Evolutionary conservation across 2,113 vertebrate species (phyloP), one percentile per base, ranked within the genome.

Genomic region (Gymnobelideus leadbeateri): DNA sequence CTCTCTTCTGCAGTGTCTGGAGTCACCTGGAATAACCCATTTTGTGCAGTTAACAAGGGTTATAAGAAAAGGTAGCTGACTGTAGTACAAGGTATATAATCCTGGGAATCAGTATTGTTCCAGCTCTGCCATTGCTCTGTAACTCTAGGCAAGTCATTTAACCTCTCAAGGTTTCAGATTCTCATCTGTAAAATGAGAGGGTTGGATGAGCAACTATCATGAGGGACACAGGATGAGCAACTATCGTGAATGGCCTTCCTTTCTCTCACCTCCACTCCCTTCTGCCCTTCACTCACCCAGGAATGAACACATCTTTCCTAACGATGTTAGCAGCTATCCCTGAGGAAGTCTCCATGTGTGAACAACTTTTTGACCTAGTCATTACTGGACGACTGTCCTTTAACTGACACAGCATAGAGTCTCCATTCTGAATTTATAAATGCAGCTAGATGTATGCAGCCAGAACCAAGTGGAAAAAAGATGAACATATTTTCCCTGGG

Each of bases 61-160:
- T n/a, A 77, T 21, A n/a, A 77, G 68, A 37, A 77, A 77, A 77
- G 5, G 37, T 77, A n/a, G 68, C 14, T 14, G n/a, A 77, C 37
- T n/a, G 11, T n/a, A 77, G 68, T n/a, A n/a, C 5, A 77, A 77
- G 21, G 68, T 19, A 19, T n/a, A 0, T n/a, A 12, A 77, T 77
- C 3, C 68, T 77, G 37, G 16, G 14, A 77, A 77, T 77, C 16
- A 77, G 68, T 16, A 31, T 84, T 52, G 3, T 25, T 96, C 43
- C 93, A 93, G 46, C 28, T 84, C 91, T 95, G 49, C 26, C 23
- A n/a, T 26, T 68, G 90, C 11, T 94, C 50, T 55, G 47, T 90
- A 31, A 55, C 25, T 19, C 92, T 93, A 52, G 46, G 43, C 21
- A 52, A 28, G 19, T 50, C 16, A 1, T 2, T 0, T 57, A 46